Evolutionary conservation across 2,797 vertebrate species (phyloP).

Genomic region (Silurus aristotelis): DNA sequence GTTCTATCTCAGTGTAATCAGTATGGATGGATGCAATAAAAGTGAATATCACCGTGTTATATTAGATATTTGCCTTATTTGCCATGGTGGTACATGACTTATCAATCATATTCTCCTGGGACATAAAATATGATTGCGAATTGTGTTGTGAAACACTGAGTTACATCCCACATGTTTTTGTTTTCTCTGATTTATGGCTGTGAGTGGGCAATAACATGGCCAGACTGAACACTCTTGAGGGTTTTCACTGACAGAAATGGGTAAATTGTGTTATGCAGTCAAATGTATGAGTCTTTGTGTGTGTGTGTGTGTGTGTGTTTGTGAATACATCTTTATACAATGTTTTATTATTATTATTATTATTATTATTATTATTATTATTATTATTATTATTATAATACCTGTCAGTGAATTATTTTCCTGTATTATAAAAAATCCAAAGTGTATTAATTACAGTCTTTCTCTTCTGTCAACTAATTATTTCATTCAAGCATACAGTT

Average conservation of each 20-base stretch:
- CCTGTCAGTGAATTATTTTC: background rate
- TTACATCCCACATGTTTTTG: background rate
- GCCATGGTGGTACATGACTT: too few species aligned
- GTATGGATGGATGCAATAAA: background rate
- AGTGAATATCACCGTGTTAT: background rate
- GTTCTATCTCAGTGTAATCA: background rate
- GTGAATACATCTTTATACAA: background rate
- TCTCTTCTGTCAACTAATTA: background rate
- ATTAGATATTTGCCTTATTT: background rate
- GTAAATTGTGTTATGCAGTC: background rate
- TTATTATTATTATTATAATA: too few species aligned
- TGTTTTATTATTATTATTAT: background rate
- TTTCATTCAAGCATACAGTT: background rate
- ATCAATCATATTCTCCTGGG: background rate
- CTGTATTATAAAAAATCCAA: background rate
- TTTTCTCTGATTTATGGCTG: background rate
- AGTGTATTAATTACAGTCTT: background rate
- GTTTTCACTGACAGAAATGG: background rate
- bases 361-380: too few species aligned
- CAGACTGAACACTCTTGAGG: background rate
- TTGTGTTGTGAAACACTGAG: background rate
- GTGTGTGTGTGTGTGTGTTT: background rate
- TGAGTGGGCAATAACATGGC: background rate
- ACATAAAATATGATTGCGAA: background rate
- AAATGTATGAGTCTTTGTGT: background rate